These are phyloP conservation scores for Siderastrea radians DNA, from an alignment of 92 coral and sea anemone species.

Conservation along the genomic window DNA sequence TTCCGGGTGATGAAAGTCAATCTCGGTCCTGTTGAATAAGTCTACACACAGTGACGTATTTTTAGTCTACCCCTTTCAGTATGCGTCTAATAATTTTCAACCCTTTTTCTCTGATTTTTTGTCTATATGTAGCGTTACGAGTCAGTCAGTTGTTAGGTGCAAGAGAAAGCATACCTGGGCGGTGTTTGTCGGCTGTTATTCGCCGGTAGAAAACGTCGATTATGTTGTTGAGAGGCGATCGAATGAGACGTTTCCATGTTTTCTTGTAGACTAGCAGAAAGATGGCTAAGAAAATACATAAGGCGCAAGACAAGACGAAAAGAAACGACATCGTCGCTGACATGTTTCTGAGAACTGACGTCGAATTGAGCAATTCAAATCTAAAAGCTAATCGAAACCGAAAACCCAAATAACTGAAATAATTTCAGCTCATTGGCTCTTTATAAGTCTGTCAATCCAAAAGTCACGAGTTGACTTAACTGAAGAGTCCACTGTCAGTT, in stretches of 20 bases:
- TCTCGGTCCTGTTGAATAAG: too few species aligned
- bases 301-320: background rate
- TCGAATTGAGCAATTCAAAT: background rate
- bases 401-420: background rate
- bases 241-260: conserved; percentile 17
- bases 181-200: background rate
- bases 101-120: too few species aligned
- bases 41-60: too few species aligned
- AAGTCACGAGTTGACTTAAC: background rate
- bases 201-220: conserved; percentile 10
- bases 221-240: background rate
- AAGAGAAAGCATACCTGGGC: conserved; percentile 9
- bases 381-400: background rate
- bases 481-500: background rate
- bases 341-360: background rate
- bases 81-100: too few species aligned
- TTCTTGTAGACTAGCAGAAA: background rate
- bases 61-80: too few species aligned
- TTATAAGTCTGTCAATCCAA: background rate
- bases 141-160: too few species aligned
- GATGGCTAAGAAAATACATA: background rate
- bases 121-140: too few species aligned
- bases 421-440: background rate
- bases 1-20: too few species aligned
- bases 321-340: background rate